Percentiles rank a stretch among this genome's conserved stretches.
Evolutionary conservation across 2,113 vertebrate genomes (phyloP).

Genomic region (Leptobrachium leishanense): DNA sequence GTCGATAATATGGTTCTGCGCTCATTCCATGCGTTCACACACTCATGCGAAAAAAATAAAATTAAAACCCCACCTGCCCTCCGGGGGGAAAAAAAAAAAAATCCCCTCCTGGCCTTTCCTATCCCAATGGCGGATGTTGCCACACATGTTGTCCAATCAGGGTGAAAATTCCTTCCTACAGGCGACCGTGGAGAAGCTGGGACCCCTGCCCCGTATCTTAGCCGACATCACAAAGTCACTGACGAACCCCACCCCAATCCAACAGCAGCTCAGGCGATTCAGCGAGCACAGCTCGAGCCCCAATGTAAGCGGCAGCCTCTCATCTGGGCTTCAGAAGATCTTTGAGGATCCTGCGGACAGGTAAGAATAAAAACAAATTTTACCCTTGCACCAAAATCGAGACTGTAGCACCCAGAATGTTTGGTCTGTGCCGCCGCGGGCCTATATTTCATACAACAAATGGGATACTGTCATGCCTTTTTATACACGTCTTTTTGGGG

Average conservation of each 20-base stretch:
- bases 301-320: conserved; percentile 86
- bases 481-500: no score
- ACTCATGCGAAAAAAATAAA: conserved; percentile 47
- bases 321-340: conserved; percentile 92
- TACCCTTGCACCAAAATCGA: no score
- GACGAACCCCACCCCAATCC: conserved; percentile 79
- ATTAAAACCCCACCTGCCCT: conserved; percentile 63
- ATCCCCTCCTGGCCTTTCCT: conserved; percentile 61
- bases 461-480: no score
- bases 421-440: no score
- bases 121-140: conserved; percentile 65
- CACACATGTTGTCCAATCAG: conserved; percentile 82
- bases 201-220: conserved; percentile 91
- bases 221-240: conserved; percentile 86
- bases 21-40: conserved; percentile 70
- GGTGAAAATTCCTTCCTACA: conserved; percentile 99
- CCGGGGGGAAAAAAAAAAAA: conserved; percentile 31
- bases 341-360: conserved; percentile 87
- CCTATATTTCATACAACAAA: no score
- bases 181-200: conserved; percentile 93
- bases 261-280: conserved; percentile 81
- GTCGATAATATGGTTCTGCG: conserved; percentile 78
- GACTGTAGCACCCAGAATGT: no score
- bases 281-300: conserved; percentile 83
- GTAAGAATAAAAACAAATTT: conserved; percentile 60